Percentiles rank a stretch among this genome's conserved stretches.
Conservation (phyloP, 2,888 invertebrate genomes). For the Erpobdella octoculata region DNA sequence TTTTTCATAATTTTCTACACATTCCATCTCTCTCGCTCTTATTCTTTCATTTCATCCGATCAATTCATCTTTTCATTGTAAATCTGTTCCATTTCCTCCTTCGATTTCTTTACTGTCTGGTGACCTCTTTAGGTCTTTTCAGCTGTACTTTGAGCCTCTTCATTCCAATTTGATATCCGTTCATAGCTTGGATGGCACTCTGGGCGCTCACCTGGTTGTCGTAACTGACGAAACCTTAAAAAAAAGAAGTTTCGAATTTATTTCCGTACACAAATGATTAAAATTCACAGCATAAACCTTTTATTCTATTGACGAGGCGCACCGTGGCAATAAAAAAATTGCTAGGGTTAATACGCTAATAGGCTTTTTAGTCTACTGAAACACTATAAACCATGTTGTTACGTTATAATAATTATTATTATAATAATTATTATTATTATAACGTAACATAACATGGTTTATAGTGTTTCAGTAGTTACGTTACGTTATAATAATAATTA, state of each 20-base stretch:
- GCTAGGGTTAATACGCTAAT: neutral
- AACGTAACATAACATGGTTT: too few relatives aligned
- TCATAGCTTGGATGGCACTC: conserved; percentile 98
- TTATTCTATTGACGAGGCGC: too few relatives aligned
- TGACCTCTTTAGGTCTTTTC: conserved; percentile 95
- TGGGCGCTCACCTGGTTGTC: conserved; percentile 97
- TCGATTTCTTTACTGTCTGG: conserved; percentile 66
- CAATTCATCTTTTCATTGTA: neutral
- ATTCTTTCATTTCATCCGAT: neutral
- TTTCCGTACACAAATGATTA: too few relatives aligned
- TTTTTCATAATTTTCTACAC: too few relatives aligned
- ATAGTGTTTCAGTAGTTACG: too few relatives aligned
- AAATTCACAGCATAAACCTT: too few relatives aligned
- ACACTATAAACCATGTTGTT: neutral
- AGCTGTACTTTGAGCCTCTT: conserved; percentile 97
- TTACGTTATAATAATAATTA: too few relatives aligned
- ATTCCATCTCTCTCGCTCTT: neutral
- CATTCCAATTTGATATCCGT: conserved; percentile 99
- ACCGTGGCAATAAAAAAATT: neutral
- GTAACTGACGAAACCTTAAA: conserved; percentile 94
- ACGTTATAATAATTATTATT: too few relatives aligned
- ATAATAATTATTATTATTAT: too few relatives aligned
- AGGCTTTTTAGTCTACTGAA: too few relatives aligned
- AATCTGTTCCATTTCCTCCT: too few relatives aligned
- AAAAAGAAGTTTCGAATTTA: too few relatives aligned